Evolutionary conservation across 2,113 vertebrate genomes (phyloP).

Genomic region (Xenotilapia flavipinnis): DNA sequence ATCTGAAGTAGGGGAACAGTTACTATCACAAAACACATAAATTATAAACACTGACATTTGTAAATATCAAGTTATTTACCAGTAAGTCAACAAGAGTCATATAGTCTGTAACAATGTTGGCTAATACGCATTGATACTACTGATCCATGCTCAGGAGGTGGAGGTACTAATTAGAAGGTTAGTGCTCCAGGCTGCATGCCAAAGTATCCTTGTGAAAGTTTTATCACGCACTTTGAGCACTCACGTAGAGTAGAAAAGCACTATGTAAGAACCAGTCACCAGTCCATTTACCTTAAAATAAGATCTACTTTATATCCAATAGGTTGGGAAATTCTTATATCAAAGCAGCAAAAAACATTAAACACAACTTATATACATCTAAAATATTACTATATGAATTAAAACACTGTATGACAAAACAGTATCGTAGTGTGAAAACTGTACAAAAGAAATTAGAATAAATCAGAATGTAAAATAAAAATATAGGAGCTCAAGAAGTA

Average conservation of each 20-base stretch:
- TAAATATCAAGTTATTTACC: not conserved
- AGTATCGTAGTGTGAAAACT: fast-evolving
- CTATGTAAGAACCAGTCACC: not conserved
- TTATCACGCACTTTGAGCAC: not conserved
- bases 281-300: not conserved
- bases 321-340: not conserved
- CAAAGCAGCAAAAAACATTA: not conserved
- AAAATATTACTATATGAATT: fast-evolving
- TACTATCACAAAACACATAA: not conserved
- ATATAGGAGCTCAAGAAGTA: not conserved
- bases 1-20: not conserved
- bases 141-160: not conserved
- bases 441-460: not conserved
- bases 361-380: not conserved
- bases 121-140: not conserved
- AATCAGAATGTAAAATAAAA: not conserved
- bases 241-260: not conserved
- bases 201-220: not conserved
- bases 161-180: not conserved
- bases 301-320: not conserved
- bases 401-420: not conserved
- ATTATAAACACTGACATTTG: not conserved
- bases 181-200: not conserved
- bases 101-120: not conserved
- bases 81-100: not conserved